Evolutionary conservation across 2,888 invertebrate genomes (phyloP), one percentile per base, ranked within the genome.

Genomic region (Cheilosia variabilis): DNA sequence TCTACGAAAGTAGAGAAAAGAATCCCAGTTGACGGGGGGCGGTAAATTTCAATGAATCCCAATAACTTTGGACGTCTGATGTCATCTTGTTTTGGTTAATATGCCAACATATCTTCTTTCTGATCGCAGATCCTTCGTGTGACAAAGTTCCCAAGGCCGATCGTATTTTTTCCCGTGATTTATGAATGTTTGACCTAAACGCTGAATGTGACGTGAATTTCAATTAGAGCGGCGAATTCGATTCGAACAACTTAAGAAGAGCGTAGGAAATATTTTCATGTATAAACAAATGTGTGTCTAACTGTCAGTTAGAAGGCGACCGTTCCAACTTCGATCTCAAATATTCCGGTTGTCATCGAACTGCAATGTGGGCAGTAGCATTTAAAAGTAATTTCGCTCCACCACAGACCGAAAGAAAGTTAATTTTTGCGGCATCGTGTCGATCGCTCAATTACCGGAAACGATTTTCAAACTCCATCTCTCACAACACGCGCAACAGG

Each of bases 401-500:
- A 2, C 13, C 2, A 2, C 9, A 1, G 5, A 53, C 19, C 22
- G 1, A 31, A 10, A 53, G 52, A 65, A 41, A 66, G 37, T 47
- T 43, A n/a, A 24, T 13, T 13, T 50, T 50, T 63, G 27, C 24
- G 9, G n/a, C 15, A 17, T 41, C 27, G 13, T 71, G 52, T 15
- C 15, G 19, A 53, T 13, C 31, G 15, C n/a, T 45, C 22, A 63
- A 53, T 55, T 73, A 63, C 55, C 73, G 63, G 63, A 63, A 63
- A 63, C 24, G 62, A 63, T 60, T 17, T 17, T 43, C 31, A 7
- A 45, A 37, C 6, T 34, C 22, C 31, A 62, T 66, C 73, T 72
- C 31, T 22, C 55, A 57, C 41, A 10, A 53, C 15, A n/a, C 31
- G 31, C 55, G 45, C 73, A 52, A 65, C 58, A 77, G 71, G 71